Evolutionary conservation across 2,113 vertebrate species (phyloP).

Genomic region (Carassius carassius): DNA sequence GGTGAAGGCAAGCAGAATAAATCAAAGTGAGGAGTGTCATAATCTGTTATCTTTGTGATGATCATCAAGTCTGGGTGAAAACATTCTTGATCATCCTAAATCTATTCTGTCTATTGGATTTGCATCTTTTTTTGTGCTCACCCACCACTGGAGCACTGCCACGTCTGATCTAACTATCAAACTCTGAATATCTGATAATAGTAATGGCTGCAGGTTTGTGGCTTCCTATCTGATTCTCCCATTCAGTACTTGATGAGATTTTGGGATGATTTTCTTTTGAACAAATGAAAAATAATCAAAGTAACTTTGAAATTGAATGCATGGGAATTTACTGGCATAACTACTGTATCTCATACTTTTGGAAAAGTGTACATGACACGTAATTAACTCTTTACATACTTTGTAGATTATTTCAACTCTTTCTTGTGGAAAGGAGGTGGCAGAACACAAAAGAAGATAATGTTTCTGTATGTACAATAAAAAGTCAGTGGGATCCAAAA

Average conservation of each 20-base stretch:
- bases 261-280: constrained; percentile 11
- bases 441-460: neutral
- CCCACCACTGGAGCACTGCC: neutral
- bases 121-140: neutral
- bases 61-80: constrained; percentile 28
- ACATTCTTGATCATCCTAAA: constrained; percentile 29
- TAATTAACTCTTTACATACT: constrained; percentile 28
- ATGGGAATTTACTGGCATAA: neutral
- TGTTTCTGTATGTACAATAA: neutral
- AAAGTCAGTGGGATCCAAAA: neutral
- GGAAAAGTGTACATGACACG: constrained; percentile 7
- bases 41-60: constrained; percentile 32
- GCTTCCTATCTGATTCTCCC: constrained; percentile 13
- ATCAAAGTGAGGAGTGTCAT: constrained; percentile 31
- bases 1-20: constrained; percentile 21
- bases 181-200: constrained; percentile 23
- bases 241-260: constrained; percentile 27
- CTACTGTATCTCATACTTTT: neutral
- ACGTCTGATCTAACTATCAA: neutral
- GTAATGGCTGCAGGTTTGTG: constrained; percentile 21
- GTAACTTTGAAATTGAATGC: constrained; percentile 5
- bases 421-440: constrained; percentile 34
- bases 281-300: constrained; percentile 13
- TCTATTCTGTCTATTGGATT: constrained; percentile 15
- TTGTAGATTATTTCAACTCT: neutral